A percentile compares a stretch with the other conserved stretches of the same genome.
Conservation (phyloP, 2,797 vertebrate species). For the Tarsius wallacei region DNA sequence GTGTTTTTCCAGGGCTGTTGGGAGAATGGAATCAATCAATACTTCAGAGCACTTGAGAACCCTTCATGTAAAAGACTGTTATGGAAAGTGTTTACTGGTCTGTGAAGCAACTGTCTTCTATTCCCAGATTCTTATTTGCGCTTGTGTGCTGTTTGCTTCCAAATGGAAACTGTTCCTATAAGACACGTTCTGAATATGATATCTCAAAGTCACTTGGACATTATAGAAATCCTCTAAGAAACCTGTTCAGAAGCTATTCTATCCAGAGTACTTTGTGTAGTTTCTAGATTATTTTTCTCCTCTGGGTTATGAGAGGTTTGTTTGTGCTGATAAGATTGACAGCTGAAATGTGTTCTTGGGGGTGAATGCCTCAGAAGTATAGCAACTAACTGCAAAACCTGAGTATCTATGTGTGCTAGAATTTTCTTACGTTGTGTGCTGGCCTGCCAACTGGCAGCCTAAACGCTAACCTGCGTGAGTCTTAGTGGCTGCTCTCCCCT, state of each 20-base stretch:
- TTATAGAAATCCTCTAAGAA: slow-evolving; percentile 39
- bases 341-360: background rate
- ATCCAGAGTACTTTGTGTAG: background rate
- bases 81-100: background rate
- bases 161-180: slow-evolving; percentile 3
- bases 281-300: slow-evolving; percentile 50
- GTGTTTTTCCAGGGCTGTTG: background rate
- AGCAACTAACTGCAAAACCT: background rate
- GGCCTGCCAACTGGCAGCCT: background rate
- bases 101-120: slow-evolving; percentile 42
- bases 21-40: slow-evolving; percentile 69
- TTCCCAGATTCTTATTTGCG: background rate
- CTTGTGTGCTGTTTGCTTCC: background rate
- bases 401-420: background rate
- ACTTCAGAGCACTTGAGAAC: slow-evolving; percentile 65
- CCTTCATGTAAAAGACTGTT: slow-evolving; percentile 21
- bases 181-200: slow-evolving; percentile 7
- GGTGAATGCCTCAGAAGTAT: background rate
- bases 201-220: slow-evolving; percentile 27
- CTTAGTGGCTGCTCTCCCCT: background rate
- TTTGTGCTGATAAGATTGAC: slow-evolving; percentile 9
- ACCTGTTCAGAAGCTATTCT: background rate
- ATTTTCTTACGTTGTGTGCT: background rate
- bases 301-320: slow-evolving; percentile 29
- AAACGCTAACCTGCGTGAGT: background rate